Evolutionary conservation across 1,140 invertebrate genomes (phyloP).

Genomic region (Ditylenchus dipsaci): DNA sequence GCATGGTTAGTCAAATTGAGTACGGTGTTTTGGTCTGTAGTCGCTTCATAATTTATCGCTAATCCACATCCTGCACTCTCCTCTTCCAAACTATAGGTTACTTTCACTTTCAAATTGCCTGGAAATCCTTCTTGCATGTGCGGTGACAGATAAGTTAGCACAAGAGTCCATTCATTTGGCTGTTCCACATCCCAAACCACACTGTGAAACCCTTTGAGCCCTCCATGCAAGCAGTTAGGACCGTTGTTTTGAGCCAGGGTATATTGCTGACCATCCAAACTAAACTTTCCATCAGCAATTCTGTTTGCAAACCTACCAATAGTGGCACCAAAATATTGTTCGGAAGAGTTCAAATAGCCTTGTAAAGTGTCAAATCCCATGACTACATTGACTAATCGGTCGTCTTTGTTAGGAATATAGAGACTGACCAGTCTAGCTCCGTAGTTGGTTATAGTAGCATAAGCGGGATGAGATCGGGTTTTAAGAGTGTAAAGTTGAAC

Average conservation of each 20-base stretch:
- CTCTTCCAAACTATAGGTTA: background rate
- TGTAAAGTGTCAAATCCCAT: background rate
- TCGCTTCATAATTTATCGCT: background rate
- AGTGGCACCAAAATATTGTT: background rate
- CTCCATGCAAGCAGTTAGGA: background rate
- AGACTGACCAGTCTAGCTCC: background rate
- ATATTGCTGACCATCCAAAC: background rate
- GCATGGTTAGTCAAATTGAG: background rate
- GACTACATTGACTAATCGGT: background rate
- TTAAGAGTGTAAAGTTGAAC: background rate
- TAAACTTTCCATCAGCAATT: background rate
- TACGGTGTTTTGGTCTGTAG: background rate
- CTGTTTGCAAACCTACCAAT: background rate
- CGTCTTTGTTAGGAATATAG: background rate
- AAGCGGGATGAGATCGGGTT: background rate
- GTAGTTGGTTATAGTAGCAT: background rate
- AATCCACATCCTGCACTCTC: background rate
- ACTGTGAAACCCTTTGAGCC: background rate
- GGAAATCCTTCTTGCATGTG: background rate
- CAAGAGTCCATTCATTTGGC: background rate
- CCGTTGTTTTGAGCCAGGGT: background rate
- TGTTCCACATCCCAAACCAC: background rate
- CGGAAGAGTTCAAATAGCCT: constrained; percentile 1
- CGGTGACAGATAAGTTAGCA: background rate
- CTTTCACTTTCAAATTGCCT: background rate